Evolutionary conservation across 2,797 vertebrate species (phyloP).

Genomic region (Lepilemur septentrionalis): DNA sequence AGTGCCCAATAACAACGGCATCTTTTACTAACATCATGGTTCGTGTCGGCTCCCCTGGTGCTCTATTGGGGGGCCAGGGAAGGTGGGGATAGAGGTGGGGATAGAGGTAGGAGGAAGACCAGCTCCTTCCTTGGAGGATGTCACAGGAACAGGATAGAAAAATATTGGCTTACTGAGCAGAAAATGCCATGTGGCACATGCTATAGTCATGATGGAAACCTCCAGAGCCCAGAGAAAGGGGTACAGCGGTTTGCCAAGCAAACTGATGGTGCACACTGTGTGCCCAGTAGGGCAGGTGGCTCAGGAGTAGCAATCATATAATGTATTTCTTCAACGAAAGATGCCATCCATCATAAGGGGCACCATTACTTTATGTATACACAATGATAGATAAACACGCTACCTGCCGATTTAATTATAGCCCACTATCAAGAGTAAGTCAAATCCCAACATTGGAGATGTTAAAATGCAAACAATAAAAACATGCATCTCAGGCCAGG

Average conservation of each 20-base stretch:
- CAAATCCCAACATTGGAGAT: background rate
- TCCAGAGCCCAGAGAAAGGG: background rate
- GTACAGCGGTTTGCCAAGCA: fast-evolving
- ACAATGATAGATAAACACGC: background rate
- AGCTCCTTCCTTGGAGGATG: background rate
- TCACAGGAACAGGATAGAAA: background rate
- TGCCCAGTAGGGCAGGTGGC: background rate
- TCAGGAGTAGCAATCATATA: too few relatives aligned
- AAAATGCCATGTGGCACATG: background rate
- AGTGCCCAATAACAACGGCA: background rate
- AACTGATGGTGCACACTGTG: background rate
- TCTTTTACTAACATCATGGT: background rate
- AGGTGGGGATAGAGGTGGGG: fast-evolving
- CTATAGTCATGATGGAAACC: fast-evolving
- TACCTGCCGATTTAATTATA: background rate
- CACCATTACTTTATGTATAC: background rate
- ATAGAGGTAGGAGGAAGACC: background rate
- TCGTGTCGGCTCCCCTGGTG: background rate
- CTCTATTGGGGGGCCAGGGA: background rate
- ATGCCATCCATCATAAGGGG: background rate
- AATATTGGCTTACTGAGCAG: too few relatives aligned
- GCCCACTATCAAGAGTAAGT: too few relatives aligned
- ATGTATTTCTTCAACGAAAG: background rate
- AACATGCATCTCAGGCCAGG: too few relatives aligned
- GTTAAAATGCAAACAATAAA: background rate